Evolutionary conservation across 2,888 invertebrate species (phyloP).

Genomic region (Hanleya hanleyi): DNA sequence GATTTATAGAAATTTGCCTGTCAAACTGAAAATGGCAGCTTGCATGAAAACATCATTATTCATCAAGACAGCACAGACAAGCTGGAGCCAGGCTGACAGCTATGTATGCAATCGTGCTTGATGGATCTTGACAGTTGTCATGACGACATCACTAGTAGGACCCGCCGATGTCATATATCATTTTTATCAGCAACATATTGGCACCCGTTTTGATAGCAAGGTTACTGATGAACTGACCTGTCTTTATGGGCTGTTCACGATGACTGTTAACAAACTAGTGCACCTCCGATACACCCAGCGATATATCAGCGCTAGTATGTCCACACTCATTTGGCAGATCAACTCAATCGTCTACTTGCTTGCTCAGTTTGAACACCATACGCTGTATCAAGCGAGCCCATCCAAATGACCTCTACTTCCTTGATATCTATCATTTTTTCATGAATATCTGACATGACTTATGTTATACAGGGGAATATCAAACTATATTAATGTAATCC

Average conservation of each 20-base stretch:
- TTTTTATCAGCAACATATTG: slow-evolving; percentile 34
- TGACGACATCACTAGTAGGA: slow-evolving; percentile 56
- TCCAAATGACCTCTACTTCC: neutral
- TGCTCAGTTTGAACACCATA: too few relatives aligned
- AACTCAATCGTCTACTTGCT: too few relatives aligned
- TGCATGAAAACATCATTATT: slow-evolving; percentile 57
- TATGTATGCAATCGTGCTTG: slow-evolving; percentile 56
- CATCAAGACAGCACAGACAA: slow-evolving; percentile 56
- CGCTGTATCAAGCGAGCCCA: too few relatives aligned
- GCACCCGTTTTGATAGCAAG: slow-evolving; percentile 6
- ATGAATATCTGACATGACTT: neutral
- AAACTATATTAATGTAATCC: neutral
- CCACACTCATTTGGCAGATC: too few relatives aligned
- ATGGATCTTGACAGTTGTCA: slow-evolving; percentile 61
- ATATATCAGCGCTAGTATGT: too few relatives aligned
- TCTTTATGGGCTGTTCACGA: too few relatives aligned
- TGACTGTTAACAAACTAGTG: too few relatives aligned
- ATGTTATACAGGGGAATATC: neutral
- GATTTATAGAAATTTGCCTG: slow-evolving; percentile 65
- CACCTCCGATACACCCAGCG: too few relatives aligned
- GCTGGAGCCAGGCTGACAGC: slow-evolving; percentile 57
- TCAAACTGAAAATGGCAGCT: slow-evolving; percentile 57
- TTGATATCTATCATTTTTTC: neutral
- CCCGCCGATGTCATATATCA: slow-evolving; percentile 62
- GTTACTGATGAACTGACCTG: neutral